A percentile compares a stretch with the other conserved stretches of the same genome.
Evolutionary conservation across 1,140 invertebrate genomes (phyloP).

Genomic region (Eulimnadia texana): DNA sequence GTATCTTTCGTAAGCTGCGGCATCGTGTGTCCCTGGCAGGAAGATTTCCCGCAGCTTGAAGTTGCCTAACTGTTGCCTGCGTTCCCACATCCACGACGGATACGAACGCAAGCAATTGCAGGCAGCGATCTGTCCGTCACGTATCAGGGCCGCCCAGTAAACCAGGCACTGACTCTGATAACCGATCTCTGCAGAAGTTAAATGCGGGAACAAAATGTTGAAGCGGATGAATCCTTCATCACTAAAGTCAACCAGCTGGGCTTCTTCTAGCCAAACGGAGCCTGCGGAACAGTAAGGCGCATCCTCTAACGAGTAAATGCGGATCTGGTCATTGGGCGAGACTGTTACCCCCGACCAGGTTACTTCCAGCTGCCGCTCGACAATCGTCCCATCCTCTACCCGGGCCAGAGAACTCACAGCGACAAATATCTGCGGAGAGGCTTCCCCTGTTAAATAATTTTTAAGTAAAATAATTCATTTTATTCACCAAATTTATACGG

Average conservation of each 20-base stretch:
- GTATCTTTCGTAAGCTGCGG: conserved; percentile 38
- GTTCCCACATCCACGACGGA: conserved; percentile 44
- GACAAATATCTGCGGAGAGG: conserved; percentile 10
- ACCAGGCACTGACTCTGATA: conserved; percentile 23
- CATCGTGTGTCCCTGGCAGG: conserved; percentile 47
- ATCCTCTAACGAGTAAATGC: conserved; percentile 6
- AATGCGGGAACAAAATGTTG: conserved; percentile 17
- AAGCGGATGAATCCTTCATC: conserved; percentile 15
- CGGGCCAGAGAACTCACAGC: conserved; percentile 13
- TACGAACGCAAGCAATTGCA: conserved; percentile 32
- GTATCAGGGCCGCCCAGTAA: conserved; percentile 26
- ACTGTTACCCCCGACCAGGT: conserved; percentile 19
- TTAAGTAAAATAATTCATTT: background rate
- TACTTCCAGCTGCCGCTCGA: conserved; percentile 20
- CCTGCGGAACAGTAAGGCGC: background rate
- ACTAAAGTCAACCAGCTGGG: background rate
- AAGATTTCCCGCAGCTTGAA: conserved; percentile 36
- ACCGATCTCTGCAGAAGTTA: conserved; percentile 10
- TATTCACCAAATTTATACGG: background rate
- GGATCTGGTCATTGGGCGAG: conserved; percentile 18
- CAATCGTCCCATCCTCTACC: conserved; percentile 9
- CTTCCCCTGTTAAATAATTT: background rate
- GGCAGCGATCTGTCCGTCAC: conserved; percentile 18
- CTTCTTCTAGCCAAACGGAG: conserved; percentile 11
- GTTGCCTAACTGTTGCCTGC: conserved; percentile 27